Conservation (phyloP, 2,113 vertebrate species). For the Oriolus oriolus region DNA sequence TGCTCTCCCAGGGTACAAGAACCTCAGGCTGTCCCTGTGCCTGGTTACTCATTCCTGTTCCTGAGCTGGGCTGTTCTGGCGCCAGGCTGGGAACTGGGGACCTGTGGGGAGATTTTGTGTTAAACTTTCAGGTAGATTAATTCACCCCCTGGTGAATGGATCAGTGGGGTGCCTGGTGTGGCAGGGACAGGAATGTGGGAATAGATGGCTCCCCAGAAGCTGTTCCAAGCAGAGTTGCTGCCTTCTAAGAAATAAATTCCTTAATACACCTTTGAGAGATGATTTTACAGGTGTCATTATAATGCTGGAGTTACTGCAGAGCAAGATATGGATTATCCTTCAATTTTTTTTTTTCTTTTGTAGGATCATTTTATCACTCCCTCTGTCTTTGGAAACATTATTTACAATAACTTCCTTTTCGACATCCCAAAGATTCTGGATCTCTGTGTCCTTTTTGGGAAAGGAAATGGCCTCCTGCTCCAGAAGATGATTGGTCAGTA, state of each 20-base stretch:
- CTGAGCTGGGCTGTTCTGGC: background rate
- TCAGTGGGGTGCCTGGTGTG: background rate
- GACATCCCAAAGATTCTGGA: slow-evolving; percentile 98
- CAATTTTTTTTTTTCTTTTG: background rate
- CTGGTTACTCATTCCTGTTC: background rate
- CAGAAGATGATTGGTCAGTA: slow-evolving; percentile 94
- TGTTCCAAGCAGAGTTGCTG: background rate
- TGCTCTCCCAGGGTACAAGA: background rate
- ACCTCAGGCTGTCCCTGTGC: background rate
- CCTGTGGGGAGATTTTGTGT: background rate
- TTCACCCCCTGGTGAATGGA: background rate
- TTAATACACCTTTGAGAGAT: background rate
- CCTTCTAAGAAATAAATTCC: background rate
- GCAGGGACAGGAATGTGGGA: background rate
- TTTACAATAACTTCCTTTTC: slow-evolving; percentile 95
- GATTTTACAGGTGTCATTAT: background rate
- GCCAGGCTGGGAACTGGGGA: background rate
- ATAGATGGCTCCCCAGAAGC: background rate
- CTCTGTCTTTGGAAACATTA: slow-evolving; percentile 89
- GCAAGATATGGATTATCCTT: background rate
- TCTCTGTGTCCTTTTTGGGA: slow-evolving; percentile 93
- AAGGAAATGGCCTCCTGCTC: slow-evolving; percentile 87
- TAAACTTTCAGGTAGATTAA: background rate
- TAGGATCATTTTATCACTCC: slow-evolving; percentile 93
- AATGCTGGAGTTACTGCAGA: background rate